A percentile compares a stretch with the other conserved stretches of the same genome.
These are phyloP conservation scores for Clarias batrachus DNA, from an alignment of 2,113 vertebrate genomes.

Conservation along the genomic window DNA sequence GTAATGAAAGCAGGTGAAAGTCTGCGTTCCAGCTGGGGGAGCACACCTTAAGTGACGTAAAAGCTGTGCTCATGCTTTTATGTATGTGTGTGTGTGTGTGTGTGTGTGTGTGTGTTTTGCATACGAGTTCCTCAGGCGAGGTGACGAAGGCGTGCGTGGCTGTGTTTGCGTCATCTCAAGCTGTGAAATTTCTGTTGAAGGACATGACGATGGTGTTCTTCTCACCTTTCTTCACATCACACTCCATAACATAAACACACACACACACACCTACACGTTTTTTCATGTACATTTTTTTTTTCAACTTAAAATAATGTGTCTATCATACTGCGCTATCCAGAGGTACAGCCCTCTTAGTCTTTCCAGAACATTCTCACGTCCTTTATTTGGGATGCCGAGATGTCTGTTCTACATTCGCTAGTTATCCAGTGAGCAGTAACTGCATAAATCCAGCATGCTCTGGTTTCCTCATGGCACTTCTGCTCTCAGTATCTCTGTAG, in stretches of 20 bases:
- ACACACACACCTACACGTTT: background rate
- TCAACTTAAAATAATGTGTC: background rate
- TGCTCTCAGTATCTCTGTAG: background rate
- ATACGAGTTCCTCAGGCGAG: slow-evolving; percentile 65
- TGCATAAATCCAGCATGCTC: background rate
- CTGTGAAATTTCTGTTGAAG: slow-evolving; percentile 96
- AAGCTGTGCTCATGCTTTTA: background rate
- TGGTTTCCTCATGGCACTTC: background rate
- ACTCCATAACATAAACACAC: background rate
- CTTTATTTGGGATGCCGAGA: background rate
- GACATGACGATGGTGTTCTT: slow-evolving; percentile 97
- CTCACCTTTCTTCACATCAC: slow-evolving; percentile 92
- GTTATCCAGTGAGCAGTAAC: background rate
- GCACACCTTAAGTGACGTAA: background rate
- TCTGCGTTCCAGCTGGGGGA: background rate
- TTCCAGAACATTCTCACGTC: background rate
- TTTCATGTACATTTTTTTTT: background rate
- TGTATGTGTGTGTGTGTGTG: background rate
- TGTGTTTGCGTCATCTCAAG: slow-evolving; percentile 91
- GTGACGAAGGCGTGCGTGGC: slow-evolving; percentile 87
- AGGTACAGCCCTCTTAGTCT: slow-evolving; percentile 76
- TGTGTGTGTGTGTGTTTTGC: background rate
- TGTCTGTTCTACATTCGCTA: too few relatives aligned
- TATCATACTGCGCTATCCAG: slow-evolving; percentile 81
- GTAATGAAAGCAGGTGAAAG: background rate